Percentiles rank a stretch among this genome's conserved stretches.
phyloP scores from a whole-genome alignment of 2,888 invertebrate genomes.

The Euplagia quadripunctaria region DNA sequence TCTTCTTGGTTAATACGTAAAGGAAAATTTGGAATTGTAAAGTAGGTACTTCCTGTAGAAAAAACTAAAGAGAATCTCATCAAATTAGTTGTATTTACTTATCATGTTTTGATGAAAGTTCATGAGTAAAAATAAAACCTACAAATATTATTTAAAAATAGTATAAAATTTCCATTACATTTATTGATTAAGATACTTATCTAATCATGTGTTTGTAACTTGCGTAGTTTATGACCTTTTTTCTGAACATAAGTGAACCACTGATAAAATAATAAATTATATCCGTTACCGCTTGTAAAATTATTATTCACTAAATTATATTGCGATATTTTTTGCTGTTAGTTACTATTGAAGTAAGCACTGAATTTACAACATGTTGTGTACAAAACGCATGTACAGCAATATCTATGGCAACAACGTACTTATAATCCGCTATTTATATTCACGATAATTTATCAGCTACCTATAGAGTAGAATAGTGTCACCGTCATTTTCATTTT shows the following conservation, averaged over 20 bases:
- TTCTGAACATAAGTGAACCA: not conserved
- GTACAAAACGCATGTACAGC: not conserved
- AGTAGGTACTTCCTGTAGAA: not conserved
- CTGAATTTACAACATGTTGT: not conserved
- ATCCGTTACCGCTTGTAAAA: not conserved
- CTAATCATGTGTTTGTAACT: constrained; percentile 10
- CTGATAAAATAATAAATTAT: not conserved
- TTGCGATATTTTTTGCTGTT: not conserved
- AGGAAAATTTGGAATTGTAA: not conserved
- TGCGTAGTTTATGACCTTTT: constrained; percentile 8
- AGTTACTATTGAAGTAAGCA: not conserved
- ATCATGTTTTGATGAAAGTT: constrained; percentile 30
- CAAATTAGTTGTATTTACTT: constrained; percentile 13
- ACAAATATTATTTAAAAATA: constrained; percentile 21
- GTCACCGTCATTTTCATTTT: not conserved
- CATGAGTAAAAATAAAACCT: constrained; percentile 7
- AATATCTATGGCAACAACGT: constrained; percentile 3
- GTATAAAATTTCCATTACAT: constrained; percentile 35
- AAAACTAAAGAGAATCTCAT: constrained; percentile 8
- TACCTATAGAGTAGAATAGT: not conserved
- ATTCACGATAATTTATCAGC: constrained; percentile 4
- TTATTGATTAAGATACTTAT: constrained; percentile 24
- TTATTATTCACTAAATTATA: not conserved
- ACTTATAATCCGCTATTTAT: constrained; percentile 10
- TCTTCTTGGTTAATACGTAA: not conserved